Conservation (phyloP, 2,888 invertebrate genomes). For the Griposia aprilina region DNA sequence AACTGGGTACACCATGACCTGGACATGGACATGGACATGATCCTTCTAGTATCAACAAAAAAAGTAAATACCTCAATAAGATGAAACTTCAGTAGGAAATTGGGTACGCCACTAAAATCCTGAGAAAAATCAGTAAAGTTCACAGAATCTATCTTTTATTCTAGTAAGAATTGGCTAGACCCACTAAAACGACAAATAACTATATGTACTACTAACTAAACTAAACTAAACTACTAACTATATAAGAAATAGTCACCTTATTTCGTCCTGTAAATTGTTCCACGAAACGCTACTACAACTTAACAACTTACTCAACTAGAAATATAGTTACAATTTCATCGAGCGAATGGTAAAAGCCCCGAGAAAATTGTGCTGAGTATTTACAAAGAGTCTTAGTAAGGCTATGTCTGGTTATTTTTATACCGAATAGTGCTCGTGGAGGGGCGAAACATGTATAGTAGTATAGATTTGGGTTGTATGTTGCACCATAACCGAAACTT, state of each 20-base stretch:
- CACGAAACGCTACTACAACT: no score
- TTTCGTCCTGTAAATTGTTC: constrained; percentile 6
- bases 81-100: no score
- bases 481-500: background rate
- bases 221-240: background rate
- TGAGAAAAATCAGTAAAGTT: background rate
- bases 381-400: no score
- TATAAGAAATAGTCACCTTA: background rate
- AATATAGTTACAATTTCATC: constrained; percentile 3
- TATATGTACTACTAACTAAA: background rate
- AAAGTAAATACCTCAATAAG: background rate
- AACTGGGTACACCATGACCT: no score
- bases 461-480: no score
- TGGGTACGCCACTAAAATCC: background rate
- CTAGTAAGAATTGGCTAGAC: background rate
- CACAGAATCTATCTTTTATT: background rate
- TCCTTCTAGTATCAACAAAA: background rate
- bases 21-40: no score
- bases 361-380: background rate
- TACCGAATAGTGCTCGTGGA: background rate
- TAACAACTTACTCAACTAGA: background rate
- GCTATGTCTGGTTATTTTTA: no score
- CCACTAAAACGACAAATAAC: background rate
- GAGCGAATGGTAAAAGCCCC: background rate
- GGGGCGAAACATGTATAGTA: background rate